Base-by-base conservation (phyloP, 2,797 vertebrate genomes). In the Acrossocheilus fasciatus region DNA sequence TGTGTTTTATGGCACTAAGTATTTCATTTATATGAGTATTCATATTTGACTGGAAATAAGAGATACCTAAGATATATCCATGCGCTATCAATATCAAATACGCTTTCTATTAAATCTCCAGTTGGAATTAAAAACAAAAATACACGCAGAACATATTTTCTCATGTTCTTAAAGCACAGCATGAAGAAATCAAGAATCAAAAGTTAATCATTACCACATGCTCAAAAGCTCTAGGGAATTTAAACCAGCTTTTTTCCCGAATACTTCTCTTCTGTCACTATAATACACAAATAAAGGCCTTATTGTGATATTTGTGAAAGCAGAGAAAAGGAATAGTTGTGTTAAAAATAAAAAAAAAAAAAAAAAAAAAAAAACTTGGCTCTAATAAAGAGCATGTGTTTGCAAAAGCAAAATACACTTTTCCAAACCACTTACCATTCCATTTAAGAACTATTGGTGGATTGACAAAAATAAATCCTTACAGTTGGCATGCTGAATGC, bases 401-500 rank as follows among this genome's bases (percentile, higher is more conserved):
- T 91, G 92, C 93, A 94, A 94, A 94, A 93, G 91, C 79, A 66
- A 80, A 80, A 84, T 6, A 72, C 73, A 92, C 90, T 89, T 92
- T 87, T 92, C 91, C 86, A 90, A 93, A 94, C 91, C 89, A 92
- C 91, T 91, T 92, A 88, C 59, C 83, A 92, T 93, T 95, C 93
- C 87, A 88, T 90, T 91, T 90, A 95, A 66, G 85, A 89, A 91
- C 91, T 92, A 94, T 94, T 91, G 93, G 90, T 93, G 87, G 92
- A 92, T 91, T 91, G 90, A 93, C 92, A 92, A 91, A 93, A 92
- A 87, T 90, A 93, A 94, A 94, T 94, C 90, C 88, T 93, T 92
- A 95, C 88, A 92, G 95, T 93, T 95, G 93, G 90, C 89, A 89
- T 88, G 86, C 91, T 87, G 87, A 92, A 92, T 93, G 91, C 91